Evolutionary conservation across 1,140 invertebrate species (phyloP), one percentile per base, ranked within the genome.

Genomic region (Zaprionus inermis): DNA sequence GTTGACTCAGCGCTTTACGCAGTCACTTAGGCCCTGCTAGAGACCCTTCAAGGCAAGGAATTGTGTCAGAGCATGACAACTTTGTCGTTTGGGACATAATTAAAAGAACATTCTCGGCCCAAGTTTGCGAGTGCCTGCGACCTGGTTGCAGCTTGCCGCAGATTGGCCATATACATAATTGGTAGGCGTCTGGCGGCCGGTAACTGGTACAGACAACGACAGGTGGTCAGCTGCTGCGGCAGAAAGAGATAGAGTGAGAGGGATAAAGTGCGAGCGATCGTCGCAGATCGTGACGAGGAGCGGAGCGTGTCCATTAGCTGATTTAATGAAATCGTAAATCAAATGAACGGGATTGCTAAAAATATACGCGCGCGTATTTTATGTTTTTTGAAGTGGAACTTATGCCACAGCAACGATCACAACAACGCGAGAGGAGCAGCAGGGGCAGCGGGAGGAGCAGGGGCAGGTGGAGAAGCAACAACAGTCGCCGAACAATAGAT

Each of bases 291-390:
- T 49, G 36, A 52, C 18, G 49, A 52, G 60, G 74, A 69, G 63
- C 61, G 77, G 68, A 61, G 78, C 63, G 78, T 85, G 75, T 89
- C 84, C 84, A 90, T 89, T 89, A 89, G 84, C 84, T 89, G 78
- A 89, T 90, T 84, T 89, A 90, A 89, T 89, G 84, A 89, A 89
- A 90, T 89, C 85, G 85, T 89, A 89, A 89, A 89, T 89, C 84
- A 89, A 89, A 90, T 69, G 85, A 89, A 86, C 80, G 75, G 74
- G 74, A 90, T 84, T 81, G 78, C 85, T 90, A 89, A 69, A 90
- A 85, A 89, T 89, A 89, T 41, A 81, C 60, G 52, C 63, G 75
- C 78, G 78, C 85, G 84, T 90, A 89, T 89, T 89, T 89, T 89
- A 89, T 90, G 84, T 81, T 89, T 90, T 81, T 90, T 89, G 85